Evolutionary conservation across 2,797 vertebrate genomes (phyloP).

Genomic region (Halcyon chelicuti): DNA sequence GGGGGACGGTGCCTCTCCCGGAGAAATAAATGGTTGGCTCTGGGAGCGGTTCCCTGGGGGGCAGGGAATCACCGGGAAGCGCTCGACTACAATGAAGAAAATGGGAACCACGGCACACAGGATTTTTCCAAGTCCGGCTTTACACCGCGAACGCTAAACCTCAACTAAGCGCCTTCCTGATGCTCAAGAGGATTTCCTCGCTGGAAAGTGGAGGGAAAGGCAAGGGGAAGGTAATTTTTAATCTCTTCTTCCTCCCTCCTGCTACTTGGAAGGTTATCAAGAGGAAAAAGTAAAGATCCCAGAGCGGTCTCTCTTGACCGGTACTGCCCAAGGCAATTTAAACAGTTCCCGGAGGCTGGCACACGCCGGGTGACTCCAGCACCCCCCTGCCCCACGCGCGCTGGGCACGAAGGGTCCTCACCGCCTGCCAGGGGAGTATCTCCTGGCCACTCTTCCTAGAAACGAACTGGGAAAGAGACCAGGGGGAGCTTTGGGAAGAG

Average conservation of each 20-base stretch:
- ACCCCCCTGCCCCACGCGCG: neutral
- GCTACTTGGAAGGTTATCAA: neutral
- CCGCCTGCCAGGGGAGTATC: neutral
- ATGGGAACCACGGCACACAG: neutral
- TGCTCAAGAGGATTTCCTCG: neutral
- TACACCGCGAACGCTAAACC: accelerated
- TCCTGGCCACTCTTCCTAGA: accelerated
- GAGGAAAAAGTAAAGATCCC: neutral
- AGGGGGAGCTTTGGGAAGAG: neutral
- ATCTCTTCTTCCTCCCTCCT: neutral
- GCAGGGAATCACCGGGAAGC: neutral
- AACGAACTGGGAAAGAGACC: neutral
- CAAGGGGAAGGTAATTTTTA: neutral
- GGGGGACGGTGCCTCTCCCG: neutral
- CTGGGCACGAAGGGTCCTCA: neutral
- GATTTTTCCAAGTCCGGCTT: neutral
- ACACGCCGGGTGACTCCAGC: neutral
- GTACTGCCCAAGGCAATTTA: neutral
- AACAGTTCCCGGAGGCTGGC: neutral
- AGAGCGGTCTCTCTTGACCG: neutral
- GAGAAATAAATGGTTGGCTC: neutral
- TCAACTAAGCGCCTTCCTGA: neutral
- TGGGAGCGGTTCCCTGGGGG: neutral
- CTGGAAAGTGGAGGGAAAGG: accelerated
- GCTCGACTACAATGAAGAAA: neutral